These are phyloP conservation scores for Acrocyrtus sp. DNA, from an alignment of 2,888 invertebrate genomes.

Conservation along the genomic window DNA sequence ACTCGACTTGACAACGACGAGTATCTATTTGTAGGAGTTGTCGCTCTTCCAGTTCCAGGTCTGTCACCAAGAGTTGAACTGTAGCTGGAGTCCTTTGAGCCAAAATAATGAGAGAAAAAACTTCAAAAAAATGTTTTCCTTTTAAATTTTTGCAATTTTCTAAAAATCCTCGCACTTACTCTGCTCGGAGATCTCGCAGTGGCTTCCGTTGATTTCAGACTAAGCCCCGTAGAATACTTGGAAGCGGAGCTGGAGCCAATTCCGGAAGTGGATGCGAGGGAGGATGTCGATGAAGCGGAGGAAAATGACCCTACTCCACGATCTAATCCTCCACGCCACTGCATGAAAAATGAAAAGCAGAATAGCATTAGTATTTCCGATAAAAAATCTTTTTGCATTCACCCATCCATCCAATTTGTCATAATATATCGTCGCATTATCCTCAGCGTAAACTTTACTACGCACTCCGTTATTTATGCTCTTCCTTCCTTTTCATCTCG, in stretches of 20 bases:
- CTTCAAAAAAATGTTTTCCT: neutral
- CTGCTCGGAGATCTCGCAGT: slow-evolving; percentile 37
- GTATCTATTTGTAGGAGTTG: slow-evolving; percentile 46
- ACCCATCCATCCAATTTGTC: too few relatives aligned
- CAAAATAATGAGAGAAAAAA: slow-evolving; percentile 11
- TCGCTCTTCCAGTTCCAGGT: slow-evolving; percentile 10
- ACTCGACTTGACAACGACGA: slow-evolving; percentile 37
- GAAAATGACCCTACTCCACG: slow-evolving; percentile 46
- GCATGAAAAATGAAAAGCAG: too few relatives aligned
- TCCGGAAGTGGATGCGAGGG: slow-evolving; percentile 36
- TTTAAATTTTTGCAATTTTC: too few relatives aligned
- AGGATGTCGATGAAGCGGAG: slow-evolving; percentile 45
- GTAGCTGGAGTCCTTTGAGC: slow-evolving; percentile 57
- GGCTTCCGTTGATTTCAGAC: slow-evolving; percentile 31
- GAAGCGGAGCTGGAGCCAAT: slow-evolving; percentile 29
- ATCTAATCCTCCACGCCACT: slow-evolving; percentile 32
- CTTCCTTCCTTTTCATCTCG: too few relatives aligned
- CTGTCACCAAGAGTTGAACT: slow-evolving; percentile 20
- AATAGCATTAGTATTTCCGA: too few relatives aligned
- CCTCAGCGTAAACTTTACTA: too few relatives aligned
- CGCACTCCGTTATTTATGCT: too few relatives aligned
- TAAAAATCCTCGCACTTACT: slow-evolving; percentile 27
- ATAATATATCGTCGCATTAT: too few relatives aligned
- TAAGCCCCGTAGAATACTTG: slow-evolving; percentile 35
- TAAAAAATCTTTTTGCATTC: too few relatives aligned